Conservation (phyloP, 2,797 vertebrate species). For the Ispidina picta region DNA sequence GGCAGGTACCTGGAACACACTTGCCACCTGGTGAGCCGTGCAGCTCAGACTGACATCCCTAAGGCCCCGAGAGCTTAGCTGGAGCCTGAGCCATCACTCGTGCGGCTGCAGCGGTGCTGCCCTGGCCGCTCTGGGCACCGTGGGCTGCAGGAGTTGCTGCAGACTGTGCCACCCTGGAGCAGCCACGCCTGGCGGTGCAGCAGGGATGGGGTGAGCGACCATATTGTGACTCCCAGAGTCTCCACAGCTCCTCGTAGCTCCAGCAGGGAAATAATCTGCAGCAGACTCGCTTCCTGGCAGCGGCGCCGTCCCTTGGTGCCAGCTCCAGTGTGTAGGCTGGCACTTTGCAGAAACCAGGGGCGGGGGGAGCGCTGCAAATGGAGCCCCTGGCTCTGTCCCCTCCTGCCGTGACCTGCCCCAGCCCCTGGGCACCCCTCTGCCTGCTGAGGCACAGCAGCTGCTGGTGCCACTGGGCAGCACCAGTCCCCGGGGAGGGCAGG, state of each 20-base stretch:
- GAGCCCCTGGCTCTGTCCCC: background rate
- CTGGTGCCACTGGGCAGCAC: background rate
- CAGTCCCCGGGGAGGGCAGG: fast-evolving
- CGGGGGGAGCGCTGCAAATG: background rate
- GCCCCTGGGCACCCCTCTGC: fast-evolving
- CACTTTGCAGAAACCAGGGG: conserved; percentile 1
- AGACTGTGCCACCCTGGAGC: background rate
- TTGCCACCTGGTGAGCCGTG: background rate
- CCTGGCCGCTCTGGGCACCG: fast-evolving
- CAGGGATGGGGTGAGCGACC: background rate
- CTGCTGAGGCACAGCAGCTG: too few species aligned
- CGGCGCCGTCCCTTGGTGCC: background rate
- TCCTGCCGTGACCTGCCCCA: background rate
- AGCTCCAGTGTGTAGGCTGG: conserved; percentile 62
- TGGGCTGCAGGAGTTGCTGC: background rate
- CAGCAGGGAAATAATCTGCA: conserved; percentile 53
- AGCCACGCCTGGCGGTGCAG: background rate
- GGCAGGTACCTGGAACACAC: background rate
- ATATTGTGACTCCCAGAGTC: conserved; percentile 13
- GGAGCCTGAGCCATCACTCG: background rate
- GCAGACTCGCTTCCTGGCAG: conserved; percentile 62
- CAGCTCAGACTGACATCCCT: background rate
- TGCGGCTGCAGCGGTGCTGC: fast-evolving
- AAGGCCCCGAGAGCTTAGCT: background rate
- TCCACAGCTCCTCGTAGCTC: conserved; percentile 18